Conservation (phyloP, 2,888 invertebrate species). For the Teleiodes luculella region DNA sequence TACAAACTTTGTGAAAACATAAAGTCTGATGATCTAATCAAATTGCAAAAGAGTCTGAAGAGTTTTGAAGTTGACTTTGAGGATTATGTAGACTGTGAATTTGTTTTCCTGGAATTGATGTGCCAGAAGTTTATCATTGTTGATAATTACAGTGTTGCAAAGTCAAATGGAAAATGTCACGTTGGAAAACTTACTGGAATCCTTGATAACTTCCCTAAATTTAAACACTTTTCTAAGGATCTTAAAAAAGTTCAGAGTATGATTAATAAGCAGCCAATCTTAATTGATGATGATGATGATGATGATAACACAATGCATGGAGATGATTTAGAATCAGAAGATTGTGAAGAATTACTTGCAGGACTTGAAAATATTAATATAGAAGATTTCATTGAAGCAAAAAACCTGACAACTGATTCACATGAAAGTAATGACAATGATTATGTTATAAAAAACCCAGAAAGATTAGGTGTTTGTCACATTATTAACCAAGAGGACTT, state of each 20-base stretch:
- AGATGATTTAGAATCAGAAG: too few species aligned
- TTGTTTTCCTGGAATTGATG: slow-evolving; percentile 58
- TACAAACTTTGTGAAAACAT: slow-evolving; percentile 64
- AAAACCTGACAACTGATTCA: slow-evolving; percentile 51
- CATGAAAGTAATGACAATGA: slow-evolving; percentile 33
- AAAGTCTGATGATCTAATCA: slow-evolving; percentile 42
- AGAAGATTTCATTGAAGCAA: slow-evolving; percentile 4
- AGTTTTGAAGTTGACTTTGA: slow-evolving; percentile 48
- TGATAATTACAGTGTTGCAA: too few species aligned
- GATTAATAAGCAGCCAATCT: slow-evolving; percentile 34
- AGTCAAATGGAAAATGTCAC: slow-evolving; percentile 28
- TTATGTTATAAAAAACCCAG: slow-evolving; percentile 53
- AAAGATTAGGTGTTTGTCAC: slow-evolving; percentile 58
- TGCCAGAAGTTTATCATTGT: slow-evolving; percentile 52
- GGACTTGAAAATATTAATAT: background rate
- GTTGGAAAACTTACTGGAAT: slow-evolving; percentile 49
- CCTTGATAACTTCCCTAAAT: slow-evolving; percentile 45
- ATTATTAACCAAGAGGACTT: slow-evolving; percentile 68
- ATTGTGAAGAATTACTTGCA: background rate
- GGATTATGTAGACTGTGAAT: slow-evolving; percentile 56
- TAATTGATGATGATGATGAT: slow-evolving; percentile 37
- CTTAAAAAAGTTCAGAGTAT: slow-evolving; percentile 43
- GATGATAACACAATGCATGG: slow-evolving; percentile 25
- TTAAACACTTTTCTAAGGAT: slow-evolving; percentile 41
- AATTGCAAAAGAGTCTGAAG: slow-evolving; percentile 49